Percentiles rank a stretch among this genome's conserved stretches.
phyloP scores from a whole-genome alignment of 2,888 invertebrate species.

The Drosophila nr. fundita region DNA sequence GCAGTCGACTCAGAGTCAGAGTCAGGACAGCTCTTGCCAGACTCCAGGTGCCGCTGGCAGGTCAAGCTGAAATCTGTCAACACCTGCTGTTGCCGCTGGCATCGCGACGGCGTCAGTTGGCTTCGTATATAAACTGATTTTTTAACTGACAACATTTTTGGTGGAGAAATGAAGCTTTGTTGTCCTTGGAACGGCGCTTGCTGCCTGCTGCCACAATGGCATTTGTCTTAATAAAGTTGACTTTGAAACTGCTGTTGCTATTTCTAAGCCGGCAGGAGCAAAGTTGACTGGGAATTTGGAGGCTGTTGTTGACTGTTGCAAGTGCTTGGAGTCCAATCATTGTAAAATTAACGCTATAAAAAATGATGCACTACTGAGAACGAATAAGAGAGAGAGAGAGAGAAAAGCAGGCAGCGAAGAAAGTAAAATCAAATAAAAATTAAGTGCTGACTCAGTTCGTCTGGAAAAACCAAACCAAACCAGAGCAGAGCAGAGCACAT shows the following conservation, averaged over 20 bases:
- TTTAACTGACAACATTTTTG: constrained; percentile 32
- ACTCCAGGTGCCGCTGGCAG: constrained; percentile 13
- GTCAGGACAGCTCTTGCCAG: neutral
- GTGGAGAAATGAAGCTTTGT: constrained; percentile 45
- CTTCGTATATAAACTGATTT: constrained; percentile 39
- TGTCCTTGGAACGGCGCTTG: constrained; percentile 17
- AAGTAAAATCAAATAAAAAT: constrained; percentile 76
- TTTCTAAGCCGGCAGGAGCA: constrained; percentile 23
- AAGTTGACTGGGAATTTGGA: constrained; percentile 11
- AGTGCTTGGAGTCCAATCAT: constrained; percentile 57
- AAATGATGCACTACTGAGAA: constrained; percentile 53
- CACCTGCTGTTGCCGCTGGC: constrained; percentile 52
- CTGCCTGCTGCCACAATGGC: constrained; percentile 20
- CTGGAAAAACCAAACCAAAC: constrained; percentile 48
- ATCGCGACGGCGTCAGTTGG: constrained; percentile 2
- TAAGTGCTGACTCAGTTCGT: constrained; percentile 76
- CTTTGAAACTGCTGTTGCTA: constrained; percentile 15
- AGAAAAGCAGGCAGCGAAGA: constrained; percentile 34
- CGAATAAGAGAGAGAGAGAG: neutral
- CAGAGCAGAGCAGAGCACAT: constrained; percentile 13
- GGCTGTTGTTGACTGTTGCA: constrained; percentile 27
- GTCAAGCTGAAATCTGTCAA: constrained; percentile 58
- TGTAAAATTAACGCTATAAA: constrained; percentile 73
- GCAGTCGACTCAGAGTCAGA: constrained; percentile 19
- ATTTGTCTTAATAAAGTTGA: constrained; percentile 68